These are phyloP conservation scores for Drosophila ogumai DNA, from an alignment of 1,140 invertebrate species.

Conservation along the genomic window DNA sequence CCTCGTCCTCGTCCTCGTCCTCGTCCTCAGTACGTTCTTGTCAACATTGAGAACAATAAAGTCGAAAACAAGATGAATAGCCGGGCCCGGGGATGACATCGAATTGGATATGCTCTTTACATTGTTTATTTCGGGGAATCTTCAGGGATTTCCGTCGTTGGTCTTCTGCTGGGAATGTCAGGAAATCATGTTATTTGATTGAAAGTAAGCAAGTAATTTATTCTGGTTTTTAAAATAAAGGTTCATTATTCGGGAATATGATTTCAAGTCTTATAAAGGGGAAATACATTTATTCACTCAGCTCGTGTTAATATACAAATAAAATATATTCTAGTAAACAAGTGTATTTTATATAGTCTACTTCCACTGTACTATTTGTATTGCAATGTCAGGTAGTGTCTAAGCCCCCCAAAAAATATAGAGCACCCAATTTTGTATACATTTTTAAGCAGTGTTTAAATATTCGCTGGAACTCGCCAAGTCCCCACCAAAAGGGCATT, in stretches of 20 bases:
- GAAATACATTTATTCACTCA: neutral
- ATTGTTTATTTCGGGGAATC: conserved; percentile 24
- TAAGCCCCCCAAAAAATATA: neutral
- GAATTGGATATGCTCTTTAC: conserved; percentile 53
- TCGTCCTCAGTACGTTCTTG: conserved; percentile 46
- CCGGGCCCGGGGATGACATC: conserved; percentile 28
- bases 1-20: neutral
- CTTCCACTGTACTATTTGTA: neutral
- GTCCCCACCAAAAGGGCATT: conserved; percentile 27
- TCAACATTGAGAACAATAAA: conserved; percentile 72
- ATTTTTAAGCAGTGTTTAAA: conserved; percentile 7
- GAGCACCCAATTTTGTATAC: neutral
- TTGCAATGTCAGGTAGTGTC: neutral
- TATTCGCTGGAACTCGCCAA: neutral
- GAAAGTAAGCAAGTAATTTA: conserved; percentile 10
- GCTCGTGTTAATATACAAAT: no score
- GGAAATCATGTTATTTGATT: conserved; percentile 31
- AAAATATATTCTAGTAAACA: neutral
- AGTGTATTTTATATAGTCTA: neutral
- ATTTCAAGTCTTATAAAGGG: neutral
- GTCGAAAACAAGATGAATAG: conserved; percentile 65
- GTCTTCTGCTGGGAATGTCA: conserved; percentile 11
- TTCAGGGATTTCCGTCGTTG: conserved; percentile 9
- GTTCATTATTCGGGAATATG: neutral
- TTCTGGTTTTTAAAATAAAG: neutral